phyloP scores from a whole-genome alignment of 2,797 vertebrate species.

The Craterocephalus amniculus region DNA sequence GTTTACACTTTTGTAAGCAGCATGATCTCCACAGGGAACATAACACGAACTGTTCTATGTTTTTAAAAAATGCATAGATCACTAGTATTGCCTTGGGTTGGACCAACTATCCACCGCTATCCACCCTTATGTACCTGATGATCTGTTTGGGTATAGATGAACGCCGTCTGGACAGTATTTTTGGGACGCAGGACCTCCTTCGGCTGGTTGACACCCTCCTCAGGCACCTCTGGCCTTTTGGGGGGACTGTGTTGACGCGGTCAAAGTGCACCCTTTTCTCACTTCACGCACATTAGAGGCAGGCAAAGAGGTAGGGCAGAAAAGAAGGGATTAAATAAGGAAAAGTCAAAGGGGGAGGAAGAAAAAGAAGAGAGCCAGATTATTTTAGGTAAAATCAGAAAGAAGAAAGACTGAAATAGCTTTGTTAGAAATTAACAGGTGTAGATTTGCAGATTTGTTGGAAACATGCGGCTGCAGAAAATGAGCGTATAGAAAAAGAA shows the following conservation, averaged over 20 bases:
- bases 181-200: constrained; percentile 90
- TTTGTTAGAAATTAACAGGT: constrained; percentile 19
- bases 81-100: not conserved
- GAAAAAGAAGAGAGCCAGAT: constrained; percentile 40
- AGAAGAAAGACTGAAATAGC: constrained; percentile 26
- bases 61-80: not conserved
- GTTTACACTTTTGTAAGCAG: no score
- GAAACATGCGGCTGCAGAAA: constrained; percentile 25
- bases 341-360: constrained; percentile 27
- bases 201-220: constrained; percentile 79
- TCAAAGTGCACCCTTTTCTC: constrained; percentile 92
- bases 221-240: constrained; percentile 85
- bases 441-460: constrained; percentile 8
- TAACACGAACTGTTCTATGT: no score
- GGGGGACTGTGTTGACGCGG: constrained; percentile 91
- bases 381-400: constrained; percentile 36
- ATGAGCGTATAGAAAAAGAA: constrained; percentile 14
- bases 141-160: constrained; percentile 85
- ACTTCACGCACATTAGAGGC: constrained; percentile 62
- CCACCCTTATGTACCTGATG: constrained; percentile 87
- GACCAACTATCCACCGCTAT: not conserved
- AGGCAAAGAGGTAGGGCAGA: constrained; percentile 1
- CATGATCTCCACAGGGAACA: no score
- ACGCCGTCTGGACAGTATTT: constrained; percentile 79
- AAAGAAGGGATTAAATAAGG: constrained; percentile 9